A percentile compares a stretch with the other conserved stretches of the same genome.
Conservation (phyloP, 2,888 invertebrate species). For the Cerastis leucographa region DNA sequence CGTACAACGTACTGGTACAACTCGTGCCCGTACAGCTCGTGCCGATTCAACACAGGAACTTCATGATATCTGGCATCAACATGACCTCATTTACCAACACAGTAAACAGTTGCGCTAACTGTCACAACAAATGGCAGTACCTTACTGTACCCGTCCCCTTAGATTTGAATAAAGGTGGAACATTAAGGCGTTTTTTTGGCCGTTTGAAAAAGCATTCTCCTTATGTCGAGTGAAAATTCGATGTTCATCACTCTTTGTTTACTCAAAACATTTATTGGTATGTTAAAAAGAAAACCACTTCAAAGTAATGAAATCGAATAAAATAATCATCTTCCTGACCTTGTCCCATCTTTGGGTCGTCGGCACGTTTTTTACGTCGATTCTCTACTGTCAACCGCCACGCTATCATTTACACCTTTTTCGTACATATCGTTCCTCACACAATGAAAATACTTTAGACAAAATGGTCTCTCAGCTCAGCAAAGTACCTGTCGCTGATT, state of each 20-base stretch:
- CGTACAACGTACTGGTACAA: neutral
- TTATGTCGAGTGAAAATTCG: neutral
- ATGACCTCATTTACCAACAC: slow-evolving; percentile 3
- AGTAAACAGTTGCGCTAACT: neutral
- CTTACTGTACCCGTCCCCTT: neutral
- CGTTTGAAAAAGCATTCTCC: neutral
- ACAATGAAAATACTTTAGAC: neutral
- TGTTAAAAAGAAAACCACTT: neutral
- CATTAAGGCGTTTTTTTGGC: neutral
- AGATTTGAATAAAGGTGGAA: neutral
- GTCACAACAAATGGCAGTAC: neutral
- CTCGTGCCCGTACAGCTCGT: neutral
- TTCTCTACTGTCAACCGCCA: no score
- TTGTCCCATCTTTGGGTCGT: no score
- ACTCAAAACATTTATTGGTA: neutral
- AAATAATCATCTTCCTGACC: no score
- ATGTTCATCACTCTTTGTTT: neutral
- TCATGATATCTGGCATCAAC: neutral
- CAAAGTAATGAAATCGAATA: neutral
- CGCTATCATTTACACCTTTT: no score
- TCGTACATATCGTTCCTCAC: no score
- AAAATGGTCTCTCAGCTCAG: neutral
- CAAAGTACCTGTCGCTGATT: neutral
- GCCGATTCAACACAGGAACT: neutral
- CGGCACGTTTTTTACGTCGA: no score